phyloP scores from a whole-genome alignment of 2,888 invertebrate genomes.

The Lasioglossum marginatum region DNA sequence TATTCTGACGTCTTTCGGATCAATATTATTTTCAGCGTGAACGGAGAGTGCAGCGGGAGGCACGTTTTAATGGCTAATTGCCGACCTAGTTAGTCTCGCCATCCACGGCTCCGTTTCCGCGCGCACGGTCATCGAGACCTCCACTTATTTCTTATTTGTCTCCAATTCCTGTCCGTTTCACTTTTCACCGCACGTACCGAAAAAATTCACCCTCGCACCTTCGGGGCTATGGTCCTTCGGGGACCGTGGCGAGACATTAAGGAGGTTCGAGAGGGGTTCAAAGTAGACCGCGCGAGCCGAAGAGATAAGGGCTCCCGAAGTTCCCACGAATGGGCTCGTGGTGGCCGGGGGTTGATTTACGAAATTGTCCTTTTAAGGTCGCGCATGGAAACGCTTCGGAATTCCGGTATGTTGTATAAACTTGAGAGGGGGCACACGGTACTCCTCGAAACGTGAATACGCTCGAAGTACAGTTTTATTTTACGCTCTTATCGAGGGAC shows the following conservation, averaged over 20 bases:
- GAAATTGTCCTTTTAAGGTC: slow-evolving; percentile 52
- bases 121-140: not conserved
- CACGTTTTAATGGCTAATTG: slow-evolving; percentile 8
- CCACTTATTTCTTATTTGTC: slow-evolving; percentile 15
- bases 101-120: not conserved
- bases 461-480: slow-evolving; percentile 24
- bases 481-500: slow-evolving; percentile 19
- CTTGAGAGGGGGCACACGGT: not conserved
- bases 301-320: slow-evolving; percentile 52
- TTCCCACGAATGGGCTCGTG: slow-evolving; percentile 35
- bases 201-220: slow-evolving; percentile 56
- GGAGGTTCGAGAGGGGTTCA: slow-evolving; percentile 40
- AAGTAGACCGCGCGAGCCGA: slow-evolving; percentile 46
- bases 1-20: not conserved
- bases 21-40: not conserved
- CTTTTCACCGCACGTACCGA: slow-evolving; percentile 59
- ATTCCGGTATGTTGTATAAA: slow-evolving; percentile 41
- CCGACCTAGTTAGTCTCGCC: not conserved
- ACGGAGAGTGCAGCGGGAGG: not conserved
- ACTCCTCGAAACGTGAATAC: slow-evolving; percentile 19
- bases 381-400: slow-evolving; percentile 21
- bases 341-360: slow-evolving; percentile 47
- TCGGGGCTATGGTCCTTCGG: slow-evolving; percentile 33
- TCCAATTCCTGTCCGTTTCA: slow-evolving; percentile 44
- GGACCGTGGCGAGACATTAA: slow-evolving; percentile 33